Evolutionary conservation across 2,113 vertebrate species (phyloP), one percentile per base, ranked within the genome.

Genomic region (Trochalopteron elliotii): DNA sequence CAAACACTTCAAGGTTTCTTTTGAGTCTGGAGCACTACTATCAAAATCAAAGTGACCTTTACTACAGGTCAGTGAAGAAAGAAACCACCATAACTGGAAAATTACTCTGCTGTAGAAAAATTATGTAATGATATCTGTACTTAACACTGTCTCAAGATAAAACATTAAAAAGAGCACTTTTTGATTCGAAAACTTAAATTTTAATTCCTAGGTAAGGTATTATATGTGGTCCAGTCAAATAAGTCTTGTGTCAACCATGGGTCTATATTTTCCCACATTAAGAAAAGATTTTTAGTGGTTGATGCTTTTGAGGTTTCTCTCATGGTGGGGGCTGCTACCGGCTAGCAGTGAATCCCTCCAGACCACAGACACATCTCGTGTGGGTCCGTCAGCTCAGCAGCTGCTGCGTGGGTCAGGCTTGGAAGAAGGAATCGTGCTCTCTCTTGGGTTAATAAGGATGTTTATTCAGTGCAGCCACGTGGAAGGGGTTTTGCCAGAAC

Each of bases 161-260:
- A 77, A 11, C 20, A 47, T 39, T 18, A n/a, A 57, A 91, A 45
- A 42, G 11, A 10, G 9, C 31, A 33, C 23, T 83, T 92, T 82
- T 80, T 95, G 9, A 89, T 95, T 96, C 96, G 83, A 97, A 96
- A 96, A 95, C 37, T 95, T 95, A 65, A 86, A 77, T 78, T 87
- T 95, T 91, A 97, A 50, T 97, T 96, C 76, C 53, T 95, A 88
- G 81, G 79, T 93, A 97, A 97, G 89, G 92, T 94, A 96, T 97
- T 96, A 91, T 14, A 25, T 85, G 67, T 76, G 42, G 45, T 92
- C 71, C 74, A 94, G 52, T 89, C 44, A 90, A 94, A 75, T 95
- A 96, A 96, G 71, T 89, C 47, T 64, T 72, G 25, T 94, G 75
- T 94, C 90, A 89, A 74, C 89, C 82, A 94, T 55, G 12, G 31